Base-by-base conservation (phyloP, 2,888 invertebrate species). In the Ectobius pallidus region DNA sequence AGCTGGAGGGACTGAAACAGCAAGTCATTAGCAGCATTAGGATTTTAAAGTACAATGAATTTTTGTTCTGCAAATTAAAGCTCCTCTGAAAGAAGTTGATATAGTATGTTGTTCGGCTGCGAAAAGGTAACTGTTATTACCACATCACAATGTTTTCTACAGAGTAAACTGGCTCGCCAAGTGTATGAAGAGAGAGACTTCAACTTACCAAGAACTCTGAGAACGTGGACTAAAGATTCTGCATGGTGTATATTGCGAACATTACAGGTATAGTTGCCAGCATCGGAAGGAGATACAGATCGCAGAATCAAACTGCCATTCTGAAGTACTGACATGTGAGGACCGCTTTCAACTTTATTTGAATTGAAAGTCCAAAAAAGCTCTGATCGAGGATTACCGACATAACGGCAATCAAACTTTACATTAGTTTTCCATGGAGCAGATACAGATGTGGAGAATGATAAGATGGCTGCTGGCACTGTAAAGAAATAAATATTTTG, bases 1-100 rank as follows among this genome's bases (percentile, higher is more conserved):
- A 34, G 81, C 79, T 3, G 85, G 85, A 0, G 84, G 83, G 11
- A 82, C 85, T 85, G 78, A 16, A 77, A 74, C 14, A 72, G 44
- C 3, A 27, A 32, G 18, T 2, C 3, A n/a, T n/a, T n/a, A n/a
- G n/a, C n/a, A n/a, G n/a, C n/a, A n/a, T n/a, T n/a, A n/a, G n/a
- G n/a, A n/a, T n/a, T n/a, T n/a, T n/a, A n/a, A n/a, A n/a, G n/a
- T n/a, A n/a, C n/a, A n/a, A n/a, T n/a, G n/a, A n/a, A n/a, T n/a
- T n/a, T n/a, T n/a, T n/a, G n/a, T n/a, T n/a, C n/a, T n/a, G n/a
- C n/a, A n/a, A n/a, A n/a, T n/a, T n/a, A n/a, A n/a, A n/a, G n/a
- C n/a, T n/a, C n/a, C n/a, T n/a, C n/a, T n/a, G n/a, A n/a, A n/a
- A n/a, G n/a, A n/a, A n/a, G n/a, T n/a, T n/a, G n/a, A n/a, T n/a